Evolutionary conservation across 2,797 vertebrate species (phyloP).

Genomic region (Siniperca scherzeri): DNA sequence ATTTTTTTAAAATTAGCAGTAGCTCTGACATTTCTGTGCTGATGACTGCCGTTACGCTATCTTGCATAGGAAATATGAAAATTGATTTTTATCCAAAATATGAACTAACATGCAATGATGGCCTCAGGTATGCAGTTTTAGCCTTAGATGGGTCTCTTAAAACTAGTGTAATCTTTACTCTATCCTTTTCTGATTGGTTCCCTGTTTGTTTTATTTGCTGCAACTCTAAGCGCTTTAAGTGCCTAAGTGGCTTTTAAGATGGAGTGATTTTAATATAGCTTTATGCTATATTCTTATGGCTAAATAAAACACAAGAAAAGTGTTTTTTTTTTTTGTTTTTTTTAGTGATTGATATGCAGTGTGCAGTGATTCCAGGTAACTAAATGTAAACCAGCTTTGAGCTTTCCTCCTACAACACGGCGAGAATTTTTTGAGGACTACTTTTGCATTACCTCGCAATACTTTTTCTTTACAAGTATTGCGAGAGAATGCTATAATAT

Average conservation of each 20-base stretch:
- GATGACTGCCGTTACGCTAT: not conserved
- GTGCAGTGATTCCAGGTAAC: constrained; percentile 16
- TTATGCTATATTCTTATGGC: not conserved
- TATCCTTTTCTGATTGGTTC: constrained; percentile 37
- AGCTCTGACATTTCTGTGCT: not conserved
- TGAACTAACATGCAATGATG: not conserved
- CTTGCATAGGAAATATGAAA: not conserved
- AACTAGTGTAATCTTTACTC: constrained; percentile 19
- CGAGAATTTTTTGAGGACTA: too few relatives aligned
- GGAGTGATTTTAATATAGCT: not conserved
- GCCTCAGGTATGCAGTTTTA: constrained; percentile 63
- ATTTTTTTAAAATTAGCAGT: not conserved
- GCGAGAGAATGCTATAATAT: too few relatives aligned
- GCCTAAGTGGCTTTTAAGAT: constrained; percentile 8
- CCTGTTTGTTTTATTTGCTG: constrained; percentile 51
- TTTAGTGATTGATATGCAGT: not conserved
- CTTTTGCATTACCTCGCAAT: too few relatives aligned
- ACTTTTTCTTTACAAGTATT: too few relatives aligned
- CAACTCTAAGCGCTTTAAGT: constrained; percentile 4
- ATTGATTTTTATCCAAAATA: not conserved
- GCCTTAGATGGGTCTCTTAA: constrained; percentile 41
- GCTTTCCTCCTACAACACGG: not conserved
- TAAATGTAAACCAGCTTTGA: constrained; percentile 4
- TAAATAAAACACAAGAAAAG: not conserved
- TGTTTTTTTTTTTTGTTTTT: not conserved